Conservation (phyloP, 2,888 invertebrate species). For the Archips xylosteana region DNA sequence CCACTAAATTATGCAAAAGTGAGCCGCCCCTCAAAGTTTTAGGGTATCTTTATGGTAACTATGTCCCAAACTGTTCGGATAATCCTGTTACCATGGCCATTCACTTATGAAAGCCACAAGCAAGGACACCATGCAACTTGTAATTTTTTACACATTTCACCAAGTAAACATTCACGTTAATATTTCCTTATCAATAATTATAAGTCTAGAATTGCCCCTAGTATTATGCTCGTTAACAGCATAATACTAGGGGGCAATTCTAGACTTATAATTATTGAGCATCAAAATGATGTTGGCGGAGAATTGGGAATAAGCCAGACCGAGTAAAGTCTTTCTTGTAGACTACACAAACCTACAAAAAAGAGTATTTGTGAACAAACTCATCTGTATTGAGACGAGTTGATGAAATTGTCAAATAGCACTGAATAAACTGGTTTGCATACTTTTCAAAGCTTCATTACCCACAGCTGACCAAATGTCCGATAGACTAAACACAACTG, state of each 20-base stretch:
- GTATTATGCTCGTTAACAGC: too few relatives aligned
- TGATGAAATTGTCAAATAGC: neutral
- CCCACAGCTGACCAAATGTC: slow-evolving; percentile 2
- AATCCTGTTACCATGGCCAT: neutral
- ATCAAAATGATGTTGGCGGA: too few relatives aligned
- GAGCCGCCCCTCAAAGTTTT: slow-evolving; percentile 9
- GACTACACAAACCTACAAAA: too few relatives aligned
- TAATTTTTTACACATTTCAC: neutral
- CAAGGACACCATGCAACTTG: neutral
- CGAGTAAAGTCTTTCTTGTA: neutral
- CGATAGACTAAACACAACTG: slow-evolving; percentile 37
- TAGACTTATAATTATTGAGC: too few relatives aligned
- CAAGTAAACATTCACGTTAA: neutral
- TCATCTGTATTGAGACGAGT: neutral
- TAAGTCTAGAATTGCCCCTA: too few relatives aligned
- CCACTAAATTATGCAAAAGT: slow-evolving; percentile 35
- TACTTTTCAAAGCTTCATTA: slow-evolving; percentile 14
- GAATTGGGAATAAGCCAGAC: too few relatives aligned
- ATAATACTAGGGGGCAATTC: too few relatives aligned
- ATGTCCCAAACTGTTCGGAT: neutral
- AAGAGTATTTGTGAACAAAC: neutral
- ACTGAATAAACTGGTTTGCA: neutral
- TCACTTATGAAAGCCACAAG: neutral
- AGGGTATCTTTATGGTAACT: slow-evolving; percentile 19
- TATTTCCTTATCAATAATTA: neutral